These are phyloP conservation scores for Eptesicus fuscus DNA, from an alignment of 2,113 vertebrate species.

Conservation along the genomic window DNA sequence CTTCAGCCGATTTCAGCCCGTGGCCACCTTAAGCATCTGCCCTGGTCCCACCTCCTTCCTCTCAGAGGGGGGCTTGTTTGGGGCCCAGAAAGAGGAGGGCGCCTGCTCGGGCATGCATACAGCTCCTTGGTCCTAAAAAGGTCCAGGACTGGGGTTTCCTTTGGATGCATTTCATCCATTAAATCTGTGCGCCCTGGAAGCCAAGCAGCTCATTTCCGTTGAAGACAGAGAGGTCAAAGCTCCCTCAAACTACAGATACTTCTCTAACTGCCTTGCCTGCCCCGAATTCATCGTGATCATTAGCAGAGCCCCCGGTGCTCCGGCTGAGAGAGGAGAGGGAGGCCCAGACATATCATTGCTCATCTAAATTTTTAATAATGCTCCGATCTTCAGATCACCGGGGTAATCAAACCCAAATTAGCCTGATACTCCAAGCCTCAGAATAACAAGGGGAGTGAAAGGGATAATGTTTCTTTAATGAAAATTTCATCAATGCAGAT, in stretches of 20 bases:
- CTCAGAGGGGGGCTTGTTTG: neutral
- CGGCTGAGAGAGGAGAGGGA: neutral
- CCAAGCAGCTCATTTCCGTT: neutral
- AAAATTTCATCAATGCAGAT: conserved; percentile 71
- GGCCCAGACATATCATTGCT: conserved; percentile 13
- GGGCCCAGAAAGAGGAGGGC: neutral
- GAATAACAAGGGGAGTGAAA: conserved; percentile 53
- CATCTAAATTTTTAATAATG: conserved; percentile 73
- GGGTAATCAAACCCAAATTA: conserved; percentile 70
- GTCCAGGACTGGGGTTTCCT: neutral
- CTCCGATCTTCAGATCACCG: conserved; percentile 42
- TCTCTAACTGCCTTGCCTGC: conserved; percentile 44
- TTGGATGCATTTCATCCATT: neutral
- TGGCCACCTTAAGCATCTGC: neutral
- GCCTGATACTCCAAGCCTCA: conserved; percentile 49
- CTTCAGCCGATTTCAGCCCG: neutral
- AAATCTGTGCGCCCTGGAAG: neutral
- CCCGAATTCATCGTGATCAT: conserved; percentile 13
- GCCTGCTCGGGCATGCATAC: neutral
- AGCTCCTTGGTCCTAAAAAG: neutral
- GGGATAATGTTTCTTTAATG: conserved; percentile 69
- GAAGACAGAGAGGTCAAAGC: neutral
- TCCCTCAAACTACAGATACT: conserved; percentile 13
- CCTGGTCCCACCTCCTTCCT: neutral
- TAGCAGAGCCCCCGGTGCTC: conserved; percentile 49